Base-by-base conservation (phyloP, 2,888 invertebrate species). In the Melanotus villosus region DNA sequence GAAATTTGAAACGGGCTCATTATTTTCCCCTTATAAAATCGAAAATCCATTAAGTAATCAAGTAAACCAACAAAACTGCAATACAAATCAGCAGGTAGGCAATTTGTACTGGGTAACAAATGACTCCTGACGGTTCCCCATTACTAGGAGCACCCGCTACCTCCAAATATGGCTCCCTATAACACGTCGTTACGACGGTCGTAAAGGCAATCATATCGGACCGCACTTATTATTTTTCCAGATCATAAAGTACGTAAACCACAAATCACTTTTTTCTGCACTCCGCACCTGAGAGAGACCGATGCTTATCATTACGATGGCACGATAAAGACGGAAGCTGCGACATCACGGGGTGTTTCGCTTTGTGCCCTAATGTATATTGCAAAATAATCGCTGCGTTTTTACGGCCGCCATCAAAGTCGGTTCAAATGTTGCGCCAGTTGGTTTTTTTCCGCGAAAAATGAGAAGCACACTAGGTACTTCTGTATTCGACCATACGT, bases 141-240 rank as follows among this genome's bases (percentile, higher is more conserved):
- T 69, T 69, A 69, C 54, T 14, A 19, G 45, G 30, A 12, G 38
- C 21, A 36, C 60, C 32, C 60, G 72, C 70, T 70, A 70, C 68
- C 38, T 58, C 30, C 66, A 26, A 66, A 70, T 62, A 63, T 32
- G 30, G 64, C 67, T 67, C 66, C 66, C 67, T 64, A 68, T 72
- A 76, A 76, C 78, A 76, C 77, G 77, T 78, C 78, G 77, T 78
- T 78, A 78, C 78, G 74, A 68, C 74, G 72, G 71, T 75, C 77
- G 76, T 78, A 78, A 79, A 79, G 78, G 79, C 79, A 80, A 80
- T 79, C 80, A 79, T 79, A 80, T 79, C 78, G 79, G 79, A 77
- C 78, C 78, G 78, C 77, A 79, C 80, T 80, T 80, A 80, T 80
- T 80, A 80, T 80, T 80, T 80, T 80, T 80, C 80, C 79, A 77